Evolutionary conservation across 1,140 invertebrate species (phyloP).

Genomic region (Drosophila mojavensis): DNA sequence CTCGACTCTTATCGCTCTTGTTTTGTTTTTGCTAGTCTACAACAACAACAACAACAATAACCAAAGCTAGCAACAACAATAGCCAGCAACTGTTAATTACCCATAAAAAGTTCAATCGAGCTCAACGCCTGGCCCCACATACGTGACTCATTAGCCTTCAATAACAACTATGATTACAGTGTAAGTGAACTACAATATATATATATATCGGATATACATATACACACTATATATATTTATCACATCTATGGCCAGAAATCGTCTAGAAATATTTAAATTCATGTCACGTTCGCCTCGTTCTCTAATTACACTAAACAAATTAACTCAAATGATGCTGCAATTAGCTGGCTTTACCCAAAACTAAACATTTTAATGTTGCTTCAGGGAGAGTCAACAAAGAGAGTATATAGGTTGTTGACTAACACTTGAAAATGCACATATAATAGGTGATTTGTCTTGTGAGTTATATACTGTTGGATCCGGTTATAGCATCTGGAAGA

Average conservation of each 20-base stretch:
- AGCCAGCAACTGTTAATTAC: conserved; percentile 30
- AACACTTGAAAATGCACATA: no score
- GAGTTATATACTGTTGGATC: no score
- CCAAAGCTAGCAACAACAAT: no score
- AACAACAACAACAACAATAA: conserved; percentile 27
- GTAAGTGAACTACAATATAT: neutral
- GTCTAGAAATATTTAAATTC: conserved; percentile 10
- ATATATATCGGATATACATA: conserved; percentile 8
- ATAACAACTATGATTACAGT: conserved; percentile 32
- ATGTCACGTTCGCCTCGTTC: conserved; percentile 29
- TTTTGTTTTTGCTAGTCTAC: conserved; percentile 32
- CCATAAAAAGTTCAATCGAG: conserved; percentile 48
- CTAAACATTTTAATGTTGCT: no score
- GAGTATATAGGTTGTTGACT: no score
- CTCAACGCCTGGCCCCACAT: conserved; percentile 11
- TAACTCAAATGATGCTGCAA: conserved; percentile 48
- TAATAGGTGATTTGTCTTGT: no score
- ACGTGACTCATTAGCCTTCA: conserved; percentile 36
- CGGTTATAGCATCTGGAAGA: no score
- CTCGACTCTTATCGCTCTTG: conserved; percentile 20
- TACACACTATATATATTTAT: neutral
- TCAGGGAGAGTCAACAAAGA: no score
- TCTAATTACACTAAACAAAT: conserved; percentile 48
- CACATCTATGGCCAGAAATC: conserved; percentile 6
- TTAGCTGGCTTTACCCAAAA: conserved; percentile 13